These are phyloP conservation scores for Gryllus longicercus DNA, from an alignment of 2,888 invertebrate species.

Conservation along the genomic window DNA sequence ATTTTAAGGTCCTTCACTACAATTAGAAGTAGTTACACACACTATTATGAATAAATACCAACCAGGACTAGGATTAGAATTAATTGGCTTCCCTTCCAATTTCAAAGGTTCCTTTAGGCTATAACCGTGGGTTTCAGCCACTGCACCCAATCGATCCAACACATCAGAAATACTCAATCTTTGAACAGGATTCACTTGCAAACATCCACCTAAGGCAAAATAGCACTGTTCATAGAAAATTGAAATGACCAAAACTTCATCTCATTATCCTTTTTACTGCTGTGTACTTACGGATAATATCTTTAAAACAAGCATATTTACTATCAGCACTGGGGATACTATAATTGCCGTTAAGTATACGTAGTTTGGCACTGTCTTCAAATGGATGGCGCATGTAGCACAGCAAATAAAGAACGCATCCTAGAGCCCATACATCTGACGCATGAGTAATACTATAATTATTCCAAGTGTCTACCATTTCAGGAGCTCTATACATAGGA, in stretches of 20 bases:
- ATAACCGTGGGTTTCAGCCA: slow-evolving; percentile 81
- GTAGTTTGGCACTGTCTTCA: slow-evolving; percentile 88
- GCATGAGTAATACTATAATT: slow-evolving; percentile 88
- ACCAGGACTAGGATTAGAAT: slow-evolving; percentile 41
- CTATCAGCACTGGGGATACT: slow-evolving; percentile 76
- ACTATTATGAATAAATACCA: slow-evolving; percentile 36
- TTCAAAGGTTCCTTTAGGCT: slow-evolving; percentile 76
- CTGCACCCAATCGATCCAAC: slow-evolving; percentile 80
- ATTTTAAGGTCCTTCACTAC: neutral
- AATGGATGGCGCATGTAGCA: slow-evolving; percentile 95
- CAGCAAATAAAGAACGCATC: slow-evolving; percentile 88
- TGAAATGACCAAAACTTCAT: neutral
- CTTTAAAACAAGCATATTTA: slow-evolving; percentile 79
- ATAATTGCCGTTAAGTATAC: slow-evolving; percentile 96
- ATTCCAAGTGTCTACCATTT: slow-evolving; percentile 97
- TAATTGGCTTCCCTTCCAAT: slow-evolving; percentile 55
- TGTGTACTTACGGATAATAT: slow-evolving; percentile 44
- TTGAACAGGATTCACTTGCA: slow-evolving; percentile 76
- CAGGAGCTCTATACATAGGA: slow-evolving; percentile 96
- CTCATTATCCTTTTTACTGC: neutral
- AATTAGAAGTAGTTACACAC: neutral
- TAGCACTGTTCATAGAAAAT: neutral
- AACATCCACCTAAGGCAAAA: slow-evolving; percentile 64
- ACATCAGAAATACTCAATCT: slow-evolving; percentile 76
- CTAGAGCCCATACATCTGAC: slow-evolving; percentile 95